A percentile compares a stretch with the other conserved stretches of the same genome.
Conservation (phyloP, 2,888 invertebrate genomes). For the Selenia dentaria region DNA sequence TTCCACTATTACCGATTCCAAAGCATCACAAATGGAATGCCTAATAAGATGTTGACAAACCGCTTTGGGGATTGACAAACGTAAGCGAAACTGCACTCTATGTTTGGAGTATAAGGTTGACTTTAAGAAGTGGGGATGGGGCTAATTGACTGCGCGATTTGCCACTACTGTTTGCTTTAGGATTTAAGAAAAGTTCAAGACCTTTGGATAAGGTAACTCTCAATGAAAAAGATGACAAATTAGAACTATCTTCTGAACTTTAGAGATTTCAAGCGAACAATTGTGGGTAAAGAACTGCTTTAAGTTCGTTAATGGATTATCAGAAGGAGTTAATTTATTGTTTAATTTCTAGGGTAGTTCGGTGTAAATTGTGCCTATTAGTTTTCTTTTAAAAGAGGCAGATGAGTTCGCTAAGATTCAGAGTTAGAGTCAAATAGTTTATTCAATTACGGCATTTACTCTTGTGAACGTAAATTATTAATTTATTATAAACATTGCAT, state of each 20-base stretch:
- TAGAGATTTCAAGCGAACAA: constrained; percentile 1
- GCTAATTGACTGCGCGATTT: constrained; percentile 46
- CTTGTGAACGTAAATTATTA: too few relatives aligned
- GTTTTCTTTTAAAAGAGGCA: too few relatives aligned
- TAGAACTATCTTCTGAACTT: constrained; percentile 7
- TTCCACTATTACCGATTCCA: constrained; percentile 29
- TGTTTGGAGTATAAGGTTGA: constrained; percentile 15
- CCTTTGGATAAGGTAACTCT: constrained; percentile 15
- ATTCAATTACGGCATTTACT: too few relatives aligned
- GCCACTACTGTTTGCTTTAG: constrained; percentile 41
- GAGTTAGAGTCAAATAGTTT: too few relatives aligned
- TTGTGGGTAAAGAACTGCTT: background rate
- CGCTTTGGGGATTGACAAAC: constrained; percentile 24
- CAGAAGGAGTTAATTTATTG: background rate
- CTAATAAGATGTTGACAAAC: constrained; percentile 47
- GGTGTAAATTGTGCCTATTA: too few relatives aligned
- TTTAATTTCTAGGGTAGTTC: background rate
- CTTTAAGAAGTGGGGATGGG: constrained; percentile 12
- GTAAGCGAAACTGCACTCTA: constrained; percentile 29
- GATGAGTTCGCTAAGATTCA: too few relatives aligned
- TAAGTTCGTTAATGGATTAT: background rate
- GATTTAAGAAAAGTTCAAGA: constrained; percentile 34
- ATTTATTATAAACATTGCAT: too few relatives aligned
- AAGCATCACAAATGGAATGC: constrained; percentile 44
- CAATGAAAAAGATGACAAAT: constrained; percentile 5